phyloP scores from a whole-genome alignment of 2,888 invertebrate genomes.

The Eurytoma adleriae region DNA sequence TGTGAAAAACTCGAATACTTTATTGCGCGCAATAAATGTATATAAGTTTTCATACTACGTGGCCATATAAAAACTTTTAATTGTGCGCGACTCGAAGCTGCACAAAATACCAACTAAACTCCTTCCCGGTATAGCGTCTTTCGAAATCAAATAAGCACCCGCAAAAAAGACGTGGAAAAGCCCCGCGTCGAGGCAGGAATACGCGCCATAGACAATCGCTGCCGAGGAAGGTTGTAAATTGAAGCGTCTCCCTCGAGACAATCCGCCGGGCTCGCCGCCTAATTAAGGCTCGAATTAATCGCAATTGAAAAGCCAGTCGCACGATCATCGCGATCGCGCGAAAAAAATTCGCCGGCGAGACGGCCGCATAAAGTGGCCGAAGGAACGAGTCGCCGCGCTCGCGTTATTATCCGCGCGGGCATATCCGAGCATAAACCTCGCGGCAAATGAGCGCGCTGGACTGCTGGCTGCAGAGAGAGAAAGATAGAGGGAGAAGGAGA shows the following conservation, averaged over 20 bases:
- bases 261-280: not conserved
- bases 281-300: slow-evolving; percentile 53
- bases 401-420: slow-evolving; percentile 58
- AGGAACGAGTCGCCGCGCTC: slow-evolving; percentile 63
- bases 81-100: slow-evolving; percentile 1
- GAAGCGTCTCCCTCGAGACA: not conserved
- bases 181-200: not conserved
- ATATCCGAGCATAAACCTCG: slow-evolving; percentile 62
- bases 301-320: slow-evolving; percentile 32
- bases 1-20: not conserved
- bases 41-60: not conserved
- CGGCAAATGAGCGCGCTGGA: slow-evolving; percentile 42
- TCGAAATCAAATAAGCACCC: not conserved
- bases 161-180: not conserved
- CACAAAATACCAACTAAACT: not conserved
- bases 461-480: slow-evolving; percentile 2
- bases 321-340: not conserved
- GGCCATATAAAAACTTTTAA: not conserved
- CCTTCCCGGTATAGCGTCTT: not conserved
- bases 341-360: slow-evolving; percentile 45
- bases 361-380: slow-evolving; percentile 66
- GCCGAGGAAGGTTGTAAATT: slow-evolving; percentile 5
- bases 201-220: not conserved
- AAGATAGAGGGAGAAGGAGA: slow-evolving; percentile 50
- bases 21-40: not conserved